Base-by-base conservation (phyloP, 2,797 vertebrate species). In the Microtus agrestis region DNA sequence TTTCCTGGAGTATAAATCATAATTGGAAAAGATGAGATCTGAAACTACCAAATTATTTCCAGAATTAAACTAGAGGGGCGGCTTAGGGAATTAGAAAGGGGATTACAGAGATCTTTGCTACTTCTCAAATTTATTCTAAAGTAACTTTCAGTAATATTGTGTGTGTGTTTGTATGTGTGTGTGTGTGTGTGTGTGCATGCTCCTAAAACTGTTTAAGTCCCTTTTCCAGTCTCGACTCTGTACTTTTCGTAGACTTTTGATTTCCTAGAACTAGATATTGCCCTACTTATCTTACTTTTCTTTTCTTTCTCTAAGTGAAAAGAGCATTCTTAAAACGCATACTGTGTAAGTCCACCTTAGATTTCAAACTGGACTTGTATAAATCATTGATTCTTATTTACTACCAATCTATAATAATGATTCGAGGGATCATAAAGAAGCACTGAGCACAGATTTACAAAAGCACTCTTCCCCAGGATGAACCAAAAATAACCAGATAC, bases 21-120 rank as follows among this genome's bases (percentile, higher is more conserved):
- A 95, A 86, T 3, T 76, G 23, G 25, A 69, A 92, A 46, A n/a
- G 5, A 54, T 79, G 3, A 40, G 56, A 90, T 65, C 46, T 67
- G 29, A 92, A 85, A 86, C 51, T 29, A 95, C 48, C 37, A 91
- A 92, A 88, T 40, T 69, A 92, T 46, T 81, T 82, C 34, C 48
- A 88, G 46, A 95, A 56, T 74, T 91, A 88, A 93, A 88, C 3
- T 40, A 31, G 43, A 61, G 86, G 77, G 71, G 67, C 40, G 87
- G 46, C 34, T 59, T 48, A 54, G 8, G 23, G 48, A 40, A 54
- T 67, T 87, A 90, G 5, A 19, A 48, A 63, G 31, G 13, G 2
- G 14, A 12, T 78, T 85, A 80, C 0, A 85, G 43, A 92, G 27
- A 5, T 54, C 81, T 48, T 78, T 91, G 65, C 1, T 94, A n/a